phyloP scores from a whole-genome alignment of 1,140 invertebrate species.

The Drosophila bocki region DNA sequence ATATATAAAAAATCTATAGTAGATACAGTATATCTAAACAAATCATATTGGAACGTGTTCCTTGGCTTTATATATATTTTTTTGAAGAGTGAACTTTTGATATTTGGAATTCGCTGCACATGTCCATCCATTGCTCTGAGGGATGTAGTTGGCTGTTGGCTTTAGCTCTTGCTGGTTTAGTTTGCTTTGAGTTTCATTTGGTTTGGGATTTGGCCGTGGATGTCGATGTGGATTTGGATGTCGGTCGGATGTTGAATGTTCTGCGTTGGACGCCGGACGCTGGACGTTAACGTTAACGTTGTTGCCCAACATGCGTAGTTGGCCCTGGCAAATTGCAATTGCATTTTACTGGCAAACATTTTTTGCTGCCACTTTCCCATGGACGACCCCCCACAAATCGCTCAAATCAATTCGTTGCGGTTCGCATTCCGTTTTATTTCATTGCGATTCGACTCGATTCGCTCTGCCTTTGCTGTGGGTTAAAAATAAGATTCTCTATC shows the following conservation, averaged over 20 bases:
- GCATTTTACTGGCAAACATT: conserved; percentile 70
- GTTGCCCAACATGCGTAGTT: conserved; percentile 38
- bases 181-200: conserved; percentile 52
- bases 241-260: conserved; percentile 13
- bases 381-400: conserved; percentile 47
- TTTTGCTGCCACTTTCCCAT: conserved; percentile 55
- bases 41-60: not conserved
- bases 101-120: conserved; percentile 45
- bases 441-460: conserved; percentile 27
- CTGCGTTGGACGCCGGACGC: not conserved
- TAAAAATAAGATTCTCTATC: conserved; percentile 23
- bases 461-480: conserved; percentile 26
- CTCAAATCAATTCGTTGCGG: conserved; percentile 78
- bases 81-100: conserved; percentile 23
- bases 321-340: conserved; percentile 63
- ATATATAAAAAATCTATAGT: not conserved
- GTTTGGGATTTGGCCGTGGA: conserved; percentile 36
- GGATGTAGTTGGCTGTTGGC: conserved; percentile 22
- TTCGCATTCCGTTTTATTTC: conserved; percentile 59
- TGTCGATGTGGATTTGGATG: conserved; percentile 35
- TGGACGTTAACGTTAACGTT: conserved; percentile 13
- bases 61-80: not conserved
- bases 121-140: conserved; percentile 23
- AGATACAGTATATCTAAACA: not conserved
- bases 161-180: conserved; percentile 28